These are phyloP conservation scores for Ursus arctos DNA, from an alignment of 2,113 vertebrate species.

Conservation along the genomic window DNA sequence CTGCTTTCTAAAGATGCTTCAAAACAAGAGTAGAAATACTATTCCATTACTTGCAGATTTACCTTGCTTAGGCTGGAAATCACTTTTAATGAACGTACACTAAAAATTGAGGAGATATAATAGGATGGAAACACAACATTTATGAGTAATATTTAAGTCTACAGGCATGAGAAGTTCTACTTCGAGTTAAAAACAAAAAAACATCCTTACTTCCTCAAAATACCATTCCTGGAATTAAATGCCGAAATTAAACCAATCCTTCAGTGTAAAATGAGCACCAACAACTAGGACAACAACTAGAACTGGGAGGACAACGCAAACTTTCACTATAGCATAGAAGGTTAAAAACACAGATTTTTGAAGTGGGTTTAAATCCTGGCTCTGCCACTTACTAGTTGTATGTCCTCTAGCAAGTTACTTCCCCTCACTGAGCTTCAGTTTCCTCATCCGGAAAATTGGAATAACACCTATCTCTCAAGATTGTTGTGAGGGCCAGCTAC, in stretches of 20 bases:
- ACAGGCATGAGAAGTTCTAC: not conserved
- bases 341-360: conserved; percentile 1
- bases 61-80: not conserved
- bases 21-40: not conserved
- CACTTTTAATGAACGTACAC: not conserved
- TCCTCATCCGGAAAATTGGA: not conserved
- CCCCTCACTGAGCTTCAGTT: conserved; percentile 25
- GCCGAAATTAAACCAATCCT: conserved; percentile 11
- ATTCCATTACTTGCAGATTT: not conserved
- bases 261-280: conserved; percentile 8
- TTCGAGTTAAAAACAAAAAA: conserved; percentile 1
- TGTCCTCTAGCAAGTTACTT: not conserved
- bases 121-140: not conserved
- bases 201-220: not conserved
- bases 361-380: conserved; percentile 12
- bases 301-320: not conserved
- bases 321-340: not conserved
- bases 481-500: not conserved
- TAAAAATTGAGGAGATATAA: not conserved
- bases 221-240: not conserved
- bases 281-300: not conserved
- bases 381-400: not conserved
- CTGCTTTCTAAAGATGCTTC: not conserved
- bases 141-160: not conserved
- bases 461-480: conserved; percentile 6